Evolutionary conservation across 2,888 invertebrate species (phyloP).

Genomic region (Rhyacophila evoluta): DNA sequence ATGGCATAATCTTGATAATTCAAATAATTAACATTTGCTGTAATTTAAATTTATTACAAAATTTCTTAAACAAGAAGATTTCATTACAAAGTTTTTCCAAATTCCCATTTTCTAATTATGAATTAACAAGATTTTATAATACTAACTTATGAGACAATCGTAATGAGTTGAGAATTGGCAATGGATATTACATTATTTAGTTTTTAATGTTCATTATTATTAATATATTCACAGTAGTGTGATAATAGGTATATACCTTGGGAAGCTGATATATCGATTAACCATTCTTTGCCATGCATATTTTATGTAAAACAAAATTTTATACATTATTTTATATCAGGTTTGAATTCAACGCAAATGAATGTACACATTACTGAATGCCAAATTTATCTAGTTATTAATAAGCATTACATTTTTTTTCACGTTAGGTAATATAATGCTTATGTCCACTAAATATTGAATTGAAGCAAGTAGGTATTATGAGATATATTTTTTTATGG

Average conservation of each 20-base stretch:
- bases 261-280: not conserved
- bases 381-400: conserved; percentile 14
- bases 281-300: too few species aligned
- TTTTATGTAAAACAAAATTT: too few species aligned
- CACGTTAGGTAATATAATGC: not conserved
- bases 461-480: conserved; percentile 1
- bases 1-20: too few species aligned
- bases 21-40: too few species aligned
- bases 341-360: too few species aligned
- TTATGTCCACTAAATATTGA: not conserved
- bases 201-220: not conserved
- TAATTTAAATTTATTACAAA: too few species aligned
- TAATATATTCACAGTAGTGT: not conserved
- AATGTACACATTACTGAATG: not conserved
- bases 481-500: conserved; percentile 7
- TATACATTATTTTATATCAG: too few species aligned
- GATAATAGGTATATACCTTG: not conserved
- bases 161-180: not conserved
- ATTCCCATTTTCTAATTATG: too few species aligned
- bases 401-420: conserved; percentile 3
- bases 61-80: too few species aligned
- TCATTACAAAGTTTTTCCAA: too few species aligned
- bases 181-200: not conserved
- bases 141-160: not conserved
- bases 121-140: too few species aligned